Conservation (phyloP, 1,140 invertebrate genomes). For the Drosophila parvula region DNA sequence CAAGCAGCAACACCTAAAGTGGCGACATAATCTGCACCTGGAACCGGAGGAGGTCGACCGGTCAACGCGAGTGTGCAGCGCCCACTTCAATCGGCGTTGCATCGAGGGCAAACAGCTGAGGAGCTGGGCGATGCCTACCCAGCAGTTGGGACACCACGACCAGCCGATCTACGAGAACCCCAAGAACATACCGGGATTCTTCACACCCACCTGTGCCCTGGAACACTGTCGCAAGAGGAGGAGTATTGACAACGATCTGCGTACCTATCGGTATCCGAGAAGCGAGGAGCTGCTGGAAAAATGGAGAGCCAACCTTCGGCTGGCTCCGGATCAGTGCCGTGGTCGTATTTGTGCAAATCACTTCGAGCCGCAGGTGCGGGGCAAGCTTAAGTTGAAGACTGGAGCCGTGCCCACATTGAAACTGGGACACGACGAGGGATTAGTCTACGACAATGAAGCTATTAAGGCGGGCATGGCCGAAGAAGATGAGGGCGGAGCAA, state of each 20-base stretch:
- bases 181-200: slow-evolving; percentile 75
- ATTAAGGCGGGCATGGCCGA: slow-evolving; percentile 59
- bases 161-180: slow-evolving; percentile 76
- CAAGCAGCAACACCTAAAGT: slow-evolving; percentile 66
- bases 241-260: slow-evolving; percentile 71
- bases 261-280: slow-evolving; percentile 70
- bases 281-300: slow-evolving; percentile 70
- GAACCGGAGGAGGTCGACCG: slow-evolving; percentile 51
- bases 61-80: slow-evolving; percentile 59
- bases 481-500: slow-evolving; percentile 21
- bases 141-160: slow-evolving; percentile 64
- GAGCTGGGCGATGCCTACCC: slow-evolving; percentile 75
- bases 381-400: slow-evolving; percentile 72
- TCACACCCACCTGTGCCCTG: slow-evolving; percentile 70
- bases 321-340: slow-evolving; percentile 60
- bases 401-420: slow-evolving; percentile 77
- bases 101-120: slow-evolving; percentile 74
- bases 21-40: slow-evolving; percentile 70
- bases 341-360: slow-evolving; percentile 76
- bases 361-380: slow-evolving; percentile 70
- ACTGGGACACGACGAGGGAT: slow-evolving; percentile 66
- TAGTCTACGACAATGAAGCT: slow-evolving; percentile 68
- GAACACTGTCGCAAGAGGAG: slow-evolving; percentile 66
- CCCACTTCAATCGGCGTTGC: slow-evolving; percentile 75
- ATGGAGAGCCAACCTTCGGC: slow-evolving; percentile 67